A percentile compares a stretch with the other conserved stretches of the same genome.
phyloP scores from a whole-genome alignment of 2,797 vertebrate genomes.

The Rhincodon typus region DNA sequence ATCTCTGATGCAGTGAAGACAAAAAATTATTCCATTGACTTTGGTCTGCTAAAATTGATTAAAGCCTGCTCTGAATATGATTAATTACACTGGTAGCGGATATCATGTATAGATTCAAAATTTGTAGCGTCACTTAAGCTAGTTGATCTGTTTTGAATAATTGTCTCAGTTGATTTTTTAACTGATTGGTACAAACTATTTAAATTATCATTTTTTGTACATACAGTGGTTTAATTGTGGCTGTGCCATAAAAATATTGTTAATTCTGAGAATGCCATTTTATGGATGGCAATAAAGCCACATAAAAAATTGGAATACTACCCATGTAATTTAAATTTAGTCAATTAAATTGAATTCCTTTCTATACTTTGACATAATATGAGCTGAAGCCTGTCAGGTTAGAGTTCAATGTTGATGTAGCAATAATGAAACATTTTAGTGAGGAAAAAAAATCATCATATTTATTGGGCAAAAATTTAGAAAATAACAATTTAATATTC shows the following conservation, averaged over 20 bases:
- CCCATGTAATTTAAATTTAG: conserved; percentile 18
- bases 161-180: not conserved
- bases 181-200: not conserved
- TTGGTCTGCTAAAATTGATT: not conserved
- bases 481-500: conserved; percentile 2
- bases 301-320: not conserved
- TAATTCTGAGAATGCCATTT: conserved; percentile 13
- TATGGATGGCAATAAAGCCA: not conserved
- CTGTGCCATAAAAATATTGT: not conserved
- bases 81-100: not conserved
- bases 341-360: conserved; percentile 12
- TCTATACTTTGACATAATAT: not conserved
- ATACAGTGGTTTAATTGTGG: not conserved
- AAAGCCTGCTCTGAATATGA: not conserved
- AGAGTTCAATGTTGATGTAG: not conserved
- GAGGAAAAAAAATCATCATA: not conserved
- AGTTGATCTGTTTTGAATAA: not conserved
- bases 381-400: not conserved
- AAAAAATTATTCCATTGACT: not conserved
- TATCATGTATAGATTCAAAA: not conserved
- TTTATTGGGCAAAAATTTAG: not conserved
- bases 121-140: not conserved
- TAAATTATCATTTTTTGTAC: not conserved
- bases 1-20: not conserved
- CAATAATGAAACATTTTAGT: not conserved